These are phyloP conservation scores for Lymantria monacha DNA, from an alignment of 2,888 invertebrate species.

Conservation along the genomic window DNA sequence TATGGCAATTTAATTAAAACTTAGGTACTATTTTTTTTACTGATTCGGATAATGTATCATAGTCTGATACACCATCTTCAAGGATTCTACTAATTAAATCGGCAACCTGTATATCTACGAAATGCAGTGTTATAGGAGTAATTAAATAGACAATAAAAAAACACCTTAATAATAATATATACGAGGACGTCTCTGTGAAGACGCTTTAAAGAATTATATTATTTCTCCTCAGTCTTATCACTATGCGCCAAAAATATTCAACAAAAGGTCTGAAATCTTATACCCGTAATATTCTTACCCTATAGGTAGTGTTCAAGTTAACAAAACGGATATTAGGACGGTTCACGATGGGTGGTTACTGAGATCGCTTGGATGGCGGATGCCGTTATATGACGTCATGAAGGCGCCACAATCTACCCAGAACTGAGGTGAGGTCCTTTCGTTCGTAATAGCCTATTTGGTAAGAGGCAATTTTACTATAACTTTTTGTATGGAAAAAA, in stretches of 20 bases:
- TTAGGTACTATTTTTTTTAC: too few relatives aligned
- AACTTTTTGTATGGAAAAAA: conserved; percentile 7
- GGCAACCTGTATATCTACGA: too few relatives aligned
- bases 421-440: conserved; percentile 22
- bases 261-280: conserved; percentile 4
- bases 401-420: conserved; percentile 25
- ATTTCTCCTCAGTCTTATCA: neutral
- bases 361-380: conserved; percentile 28
- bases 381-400: conserved; percentile 22
- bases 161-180: too few relatives aligned
- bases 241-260: conserved; percentile 5
- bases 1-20: too few relatives aligned
- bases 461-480: conserved; percentile 20
- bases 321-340: conserved; percentile 26
- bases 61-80: too few relatives aligned
- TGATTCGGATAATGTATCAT: too few relatives aligned
- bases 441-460: conserved; percentile 27
- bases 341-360: conserved; percentile 15
- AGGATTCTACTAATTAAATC: too few relatives aligned
- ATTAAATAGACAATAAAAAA: too few relatives aligned
- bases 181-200: too few relatives aligned
- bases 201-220: too few relatives aligned
- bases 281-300: conserved; percentile 1
- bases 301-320: conserved; percentile 3
- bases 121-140: too few relatives aligned